Evolutionary conservation across 2,888 invertebrate genomes (phyloP), one percentile per base, ranked within the genome.

Genomic region (Andrena trimmerana): DNA sequence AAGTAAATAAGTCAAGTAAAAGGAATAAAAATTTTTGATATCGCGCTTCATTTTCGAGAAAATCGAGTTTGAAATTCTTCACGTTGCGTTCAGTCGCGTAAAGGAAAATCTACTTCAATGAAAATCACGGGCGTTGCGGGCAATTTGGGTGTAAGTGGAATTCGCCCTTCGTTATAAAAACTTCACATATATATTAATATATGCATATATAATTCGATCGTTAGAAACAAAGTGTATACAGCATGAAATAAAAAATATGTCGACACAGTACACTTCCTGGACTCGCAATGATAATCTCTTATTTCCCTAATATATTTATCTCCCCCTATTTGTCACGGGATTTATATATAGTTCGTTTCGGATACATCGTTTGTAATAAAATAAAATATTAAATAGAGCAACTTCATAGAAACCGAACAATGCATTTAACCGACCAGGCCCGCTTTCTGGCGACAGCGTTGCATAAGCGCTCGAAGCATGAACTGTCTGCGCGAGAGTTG

Each of bases 401-500:
- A 75, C 85, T 66, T 84, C 20, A n/a, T 83, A 77, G 29, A 50
- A 77, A 70, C 54, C 6, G 29, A 66, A 52, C 42, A 29, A 10
- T 57, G 33, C 27, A 27, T 91, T 94, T 96, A 97, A 93, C 97
- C 96, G 70, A 97, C 96, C 81, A 98, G 94, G 70, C 97, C 99
- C 83, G 99, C 99, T 94, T 98, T 99, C 94, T 98, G 97, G 92
- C 99, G 96, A 94, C 99, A 99, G 94, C 99, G 99, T 93, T 98
- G 97, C 97, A 99, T 99, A 67, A 99, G 95, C 65, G 99, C 99
- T 83, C 99, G 95, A 80, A 99, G 95, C 95, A 98, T 98, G 93
- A 99, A 99, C 95, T 99, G 99, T 92, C 97, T 97, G 77, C 99
- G 96, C 10, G 99, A 99, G 84, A 99, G 95, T 85, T 98, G 97